Base-by-base conservation (phyloP, 2,888 invertebrate genomes). In the Lycaena phlaeas region DNA sequence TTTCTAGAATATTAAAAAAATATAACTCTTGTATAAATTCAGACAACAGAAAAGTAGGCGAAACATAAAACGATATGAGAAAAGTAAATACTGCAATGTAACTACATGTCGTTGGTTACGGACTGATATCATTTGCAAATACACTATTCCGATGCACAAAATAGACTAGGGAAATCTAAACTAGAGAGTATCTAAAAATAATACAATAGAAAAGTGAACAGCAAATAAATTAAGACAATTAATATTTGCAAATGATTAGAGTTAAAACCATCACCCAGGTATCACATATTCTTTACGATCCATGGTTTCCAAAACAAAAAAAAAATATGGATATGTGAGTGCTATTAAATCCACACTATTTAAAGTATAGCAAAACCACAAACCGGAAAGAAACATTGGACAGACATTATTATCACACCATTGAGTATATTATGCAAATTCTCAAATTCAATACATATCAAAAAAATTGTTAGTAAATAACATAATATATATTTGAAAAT, bases 71-170 rank as follows among this genome's bases (percentile, higher is more conserved):
- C 40, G 50, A 60, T 45, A 49, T 59, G 53, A 58, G 59, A 77
- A 78, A 81, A 79, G 79, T 82, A 79, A 81, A 79, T 79, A 79
- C 79, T 79, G 82, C 66, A 61, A 53, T 57, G 52, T 62, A 61
- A 70, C 66, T 70, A 70, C 59, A 73, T 73, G 75, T 73, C 72
- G 56, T 64, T 65, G 74, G 73, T 78, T 74, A 74, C 44, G 53
- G 55, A 51, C 53, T 53, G 52, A 46, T 59, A 50, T 57, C 66
- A 75, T 73, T 76, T 72, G 74, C 78, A 77, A 76, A 77, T 64
- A 69, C 39, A 14, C 26, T 39, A 40, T 30, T 11, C 3, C 12
- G 15, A 30, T 30, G 15, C 10, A 40, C 26, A 29, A 30, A 2
- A 40, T 10, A 27, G 27, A n/a, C 12, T 9, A 10, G 27, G 25